These are phyloP conservation scores for Euplagia quadripunctaria DNA, from an alignment of 2,888 invertebrate genomes.

Conservation along the genomic window DNA sequence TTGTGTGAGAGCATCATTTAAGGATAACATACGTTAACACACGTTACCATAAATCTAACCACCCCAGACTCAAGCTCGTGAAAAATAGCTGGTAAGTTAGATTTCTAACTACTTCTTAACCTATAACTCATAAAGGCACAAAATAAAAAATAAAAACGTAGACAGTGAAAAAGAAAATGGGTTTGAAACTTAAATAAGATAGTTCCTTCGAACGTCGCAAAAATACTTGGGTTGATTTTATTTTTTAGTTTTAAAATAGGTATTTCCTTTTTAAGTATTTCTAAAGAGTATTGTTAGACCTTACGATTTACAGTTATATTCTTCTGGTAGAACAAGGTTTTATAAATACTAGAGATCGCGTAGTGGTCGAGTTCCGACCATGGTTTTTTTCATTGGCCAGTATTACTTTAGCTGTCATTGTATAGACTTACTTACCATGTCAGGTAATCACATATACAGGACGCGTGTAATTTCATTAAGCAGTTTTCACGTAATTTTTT, in stretches of 20 bases:
- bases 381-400: too few species aligned
- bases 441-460: too few species aligned
- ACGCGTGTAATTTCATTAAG: too few species aligned
- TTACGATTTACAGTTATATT: not conserved
- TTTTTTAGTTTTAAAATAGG: conserved; percentile 32
- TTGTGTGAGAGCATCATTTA: not conserved
- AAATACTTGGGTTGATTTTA: conserved; percentile 29
- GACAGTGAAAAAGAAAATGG: conserved; percentile 41
- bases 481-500: too few species aligned
- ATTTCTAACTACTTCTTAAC: conserved; percentile 48
- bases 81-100: conserved; percentile 42
- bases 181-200: conserved; percentile 44
- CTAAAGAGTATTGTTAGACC: conserved; percentile 15
- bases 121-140: conserved; percentile 41
- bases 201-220: conserved; percentile 31
- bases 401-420: too few species aligned
- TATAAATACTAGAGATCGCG: too few species aligned
- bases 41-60: conserved; percentile 41
- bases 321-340: not conserved
- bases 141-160: conserved; percentile 45
- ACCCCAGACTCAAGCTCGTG: not conserved
- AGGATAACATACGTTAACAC: conserved; percentile 18
- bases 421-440: too few species aligned
- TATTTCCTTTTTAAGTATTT: conserved; percentile 22
- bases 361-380: too few species aligned